A percentile compares a stretch with the other conserved stretches of the same genome.
phyloP scores from a whole-genome alignment of 2,797 vertebrate species.

The Tiaroga cobitis region DNA sequence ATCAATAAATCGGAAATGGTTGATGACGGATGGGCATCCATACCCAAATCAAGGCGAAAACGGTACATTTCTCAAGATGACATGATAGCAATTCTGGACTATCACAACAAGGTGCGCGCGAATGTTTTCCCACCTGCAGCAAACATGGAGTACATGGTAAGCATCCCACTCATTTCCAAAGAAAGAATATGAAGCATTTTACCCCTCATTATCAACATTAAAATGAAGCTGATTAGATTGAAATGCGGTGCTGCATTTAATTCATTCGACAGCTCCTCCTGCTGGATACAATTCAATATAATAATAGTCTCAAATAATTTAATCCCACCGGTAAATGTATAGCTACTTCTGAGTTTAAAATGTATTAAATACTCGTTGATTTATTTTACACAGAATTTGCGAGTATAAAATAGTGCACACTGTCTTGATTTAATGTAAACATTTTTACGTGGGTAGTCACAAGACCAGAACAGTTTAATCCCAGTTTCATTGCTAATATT shows the following conservation, averaged over 20 bases:
- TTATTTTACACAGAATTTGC: background rate
- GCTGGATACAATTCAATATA: constrained; percentile 25
- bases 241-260: background rate
- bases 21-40: constrained; percentile 70
- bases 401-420: background rate
- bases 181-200: background rate
- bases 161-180: constrained; percentile 47
- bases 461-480: background rate
- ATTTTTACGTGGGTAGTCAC: background rate
- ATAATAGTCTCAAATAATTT: background rate
- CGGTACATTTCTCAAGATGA: constrained; percentile 88
- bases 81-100: constrained; percentile 89
- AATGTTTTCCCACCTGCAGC: constrained; percentile 89
- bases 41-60: constrained; percentile 80
- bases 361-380: background rate
- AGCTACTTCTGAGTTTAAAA: background rate
- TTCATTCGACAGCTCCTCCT: constrained; percentile 32
- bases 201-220: background rate
- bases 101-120: constrained; percentile 88
- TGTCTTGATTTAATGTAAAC: background rate
- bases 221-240: background rate
- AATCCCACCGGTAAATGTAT: background rate
- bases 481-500: background rate
- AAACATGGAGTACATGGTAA: constrained; percentile 94
- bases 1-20: constrained; percentile 69